Evolutionary conservation across 2,113 vertebrate species (phyloP), one percentile per base, ranked within the genome.

Genomic region (Pluvianellus socialis): DNA sequence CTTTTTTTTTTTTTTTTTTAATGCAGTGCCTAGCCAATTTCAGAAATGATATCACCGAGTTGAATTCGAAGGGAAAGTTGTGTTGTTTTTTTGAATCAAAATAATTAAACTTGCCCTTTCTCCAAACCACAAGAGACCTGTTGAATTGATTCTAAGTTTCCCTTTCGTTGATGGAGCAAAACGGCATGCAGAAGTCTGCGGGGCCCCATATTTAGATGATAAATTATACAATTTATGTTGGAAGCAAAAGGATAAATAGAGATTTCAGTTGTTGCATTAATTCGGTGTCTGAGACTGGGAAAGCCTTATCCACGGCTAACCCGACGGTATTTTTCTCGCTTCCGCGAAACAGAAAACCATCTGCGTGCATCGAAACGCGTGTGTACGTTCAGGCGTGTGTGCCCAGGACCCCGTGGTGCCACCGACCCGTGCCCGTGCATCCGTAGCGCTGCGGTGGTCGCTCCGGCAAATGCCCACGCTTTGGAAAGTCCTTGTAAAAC

Each of bases 141-240:
- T 52, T 94, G 79, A 94, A 88, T 79, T 89, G 83, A 85, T 95
- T 89, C 44, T 84, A 79, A 89, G 21, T 61, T 88, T 94, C 63
- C 40, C 16, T 93, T 81, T 79, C 21, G 14, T 10, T 68, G 65
- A 73, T 62, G 62, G 40, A 79, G 66, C 35, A 89, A 94, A 87
- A 94, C 6, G 49, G 23, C 76, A 27, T 32, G 65, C 44, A 75
- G 68, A 58, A 81, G 5, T 85, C 68, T 91, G 68, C 4, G 4
- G 40, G 65, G 19, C 19, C 72, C 38, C 38, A 21, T 87, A 73
- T 91, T 91, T 92, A 79, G 44, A 79, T 42, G 24, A 92, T 28
- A 87, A 73, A 70, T 87, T 67, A 76, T 42, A 86, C 56, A 79
- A 68, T 89, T 95, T 91, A 68, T 68, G 17, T 95, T 91, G 90